Base-by-base conservation (phyloP, 2,797 vertebrate species). In the Ceyx erithaca region DNA sequence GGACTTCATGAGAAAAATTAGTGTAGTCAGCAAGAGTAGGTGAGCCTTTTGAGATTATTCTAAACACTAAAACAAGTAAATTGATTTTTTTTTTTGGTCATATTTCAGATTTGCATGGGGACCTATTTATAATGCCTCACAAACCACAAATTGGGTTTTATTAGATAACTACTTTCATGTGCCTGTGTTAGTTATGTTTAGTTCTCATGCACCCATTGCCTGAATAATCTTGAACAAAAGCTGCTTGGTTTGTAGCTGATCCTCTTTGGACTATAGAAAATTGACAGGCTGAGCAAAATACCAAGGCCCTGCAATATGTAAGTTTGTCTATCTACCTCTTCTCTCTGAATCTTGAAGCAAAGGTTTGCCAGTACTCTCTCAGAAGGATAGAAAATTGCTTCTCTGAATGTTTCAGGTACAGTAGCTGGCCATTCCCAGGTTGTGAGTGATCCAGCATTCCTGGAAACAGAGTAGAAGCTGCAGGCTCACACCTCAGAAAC, bases 351-450 rank as follows among this genome's bases (percentile, higher is more conserved):
- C 52, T 30, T 51, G 37, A 64, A 87, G 18, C 9, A 49, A 35
- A 26, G 14, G 10, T 57, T 66, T 72, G 11, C 19, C 21, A 22
- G 5, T 41, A 22, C 41, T 2, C 9, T 14, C 9, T 76, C 21
- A 52, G 26, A 80, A 77, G 20, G 14, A 20, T 11, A 73, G n/a
- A 59, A 82, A 70, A 80, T n/a, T 40, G 3, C 12, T 7, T 23
- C 22, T 71, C 54, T 57, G 7, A 23, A 61, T 49, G 17, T 23
- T 12, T 18, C 43, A 33, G 15, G 33, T 55, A 59, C 8, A 15
- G 40, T 45, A 46, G 12, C 8, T 6, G 2, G 40, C 16, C 3
- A 0, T 37, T 64, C 14, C 61, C 2, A 1, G 25, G 14, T 59
- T 10, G 5, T 2, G 5, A 6, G 28, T 37, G 20, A 13, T 33